Evolutionary conservation across 2,113 vertebrate species (phyloP), one percentile per base, ranked within the genome.

Genomic region (Sylvietta virens): DNA sequence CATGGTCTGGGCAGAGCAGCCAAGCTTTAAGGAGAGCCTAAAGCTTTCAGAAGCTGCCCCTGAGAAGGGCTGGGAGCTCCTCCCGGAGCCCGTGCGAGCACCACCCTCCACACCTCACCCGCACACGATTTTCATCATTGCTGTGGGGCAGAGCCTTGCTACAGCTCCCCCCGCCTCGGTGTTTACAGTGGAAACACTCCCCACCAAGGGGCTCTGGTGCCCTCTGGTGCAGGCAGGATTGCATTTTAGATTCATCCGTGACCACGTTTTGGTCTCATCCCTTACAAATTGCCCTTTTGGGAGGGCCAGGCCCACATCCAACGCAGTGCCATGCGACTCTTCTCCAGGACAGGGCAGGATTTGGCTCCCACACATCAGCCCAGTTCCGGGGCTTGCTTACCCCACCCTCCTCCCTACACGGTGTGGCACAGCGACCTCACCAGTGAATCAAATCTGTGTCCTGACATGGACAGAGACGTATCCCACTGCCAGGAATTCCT

Each of bases 381-480:
- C n/a, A 1, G 8, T 5, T 65, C 20, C 60, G 24, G 21, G 39
- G 26, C 60, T 42, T 61, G 6, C 56, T 40, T 12, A 28, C 13
- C 17, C 7, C 1, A 4, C n/a, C 50, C 44, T 56, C 15, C 48
- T 58, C 37, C 28, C 37, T 7, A 2, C 7, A 0, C 0, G 1
- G 13, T 1, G n/a, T 6, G n/a, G 31, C 67, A 56, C 65, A 2
- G 33, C 3, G 7, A 23, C 31, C 56, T 45, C 67, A 19, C 16
- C 1, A 4, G 10, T 1, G 22, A 69, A 39, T 17, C 37, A 19
- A 6, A 58, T 3, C 30, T 3, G 0, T 6, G 33, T 40, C 76
- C 60, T 11, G 16, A 7, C 18, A 12, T 0, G 6, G 37, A 53
- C 14, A 64, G 13, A 15, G 24, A 5, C 0, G 0, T 9, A 14